These are phyloP conservation scores for Emberiza fucata DNA, from an alignment of 2,113 vertebrate species.

Conservation along the genomic window DNA sequence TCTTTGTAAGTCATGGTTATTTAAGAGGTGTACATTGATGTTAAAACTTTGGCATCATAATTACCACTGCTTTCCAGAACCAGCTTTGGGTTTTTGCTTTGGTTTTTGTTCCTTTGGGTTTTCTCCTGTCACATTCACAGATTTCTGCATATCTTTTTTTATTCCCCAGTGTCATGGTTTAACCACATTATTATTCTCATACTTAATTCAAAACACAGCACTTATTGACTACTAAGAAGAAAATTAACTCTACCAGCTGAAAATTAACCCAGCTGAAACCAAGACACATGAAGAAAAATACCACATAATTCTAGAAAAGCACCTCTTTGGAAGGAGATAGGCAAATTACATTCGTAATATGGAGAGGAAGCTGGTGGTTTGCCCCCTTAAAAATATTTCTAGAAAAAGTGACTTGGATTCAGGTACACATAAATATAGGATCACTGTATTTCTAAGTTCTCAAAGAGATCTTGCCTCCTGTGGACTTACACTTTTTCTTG, in stretches of 20 bases:
- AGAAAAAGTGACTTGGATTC: neutral
- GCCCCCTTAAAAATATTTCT: neutral
- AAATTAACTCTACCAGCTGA: neutral
- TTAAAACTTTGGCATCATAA: neutral
- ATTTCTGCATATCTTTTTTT: neutral
- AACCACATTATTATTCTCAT: neutral
- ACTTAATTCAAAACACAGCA: neutral
- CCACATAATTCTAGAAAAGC: neutral
- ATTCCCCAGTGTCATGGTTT: rapidly evolving
- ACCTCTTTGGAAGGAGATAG: neutral
- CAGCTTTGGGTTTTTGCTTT: neutral
- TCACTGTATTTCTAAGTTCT: neutral
- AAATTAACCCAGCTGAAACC: neutral
- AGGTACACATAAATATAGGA: neutral
- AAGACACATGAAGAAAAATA: neutral
- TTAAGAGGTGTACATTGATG: neutral
- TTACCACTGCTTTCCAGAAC: neutral
- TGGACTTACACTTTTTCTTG: neutral
- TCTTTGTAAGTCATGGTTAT: neutral
- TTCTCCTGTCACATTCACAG: neutral
- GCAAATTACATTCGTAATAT: neutral
- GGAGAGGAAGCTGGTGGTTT: neutral
- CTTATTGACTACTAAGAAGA: neutral
- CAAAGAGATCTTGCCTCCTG: neutral
- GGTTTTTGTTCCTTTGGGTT: neutral